Conservation (phyloP, 30 jellyfish, hydroid and myxozoan species). For the Catostylus mosaicus region DNA sequence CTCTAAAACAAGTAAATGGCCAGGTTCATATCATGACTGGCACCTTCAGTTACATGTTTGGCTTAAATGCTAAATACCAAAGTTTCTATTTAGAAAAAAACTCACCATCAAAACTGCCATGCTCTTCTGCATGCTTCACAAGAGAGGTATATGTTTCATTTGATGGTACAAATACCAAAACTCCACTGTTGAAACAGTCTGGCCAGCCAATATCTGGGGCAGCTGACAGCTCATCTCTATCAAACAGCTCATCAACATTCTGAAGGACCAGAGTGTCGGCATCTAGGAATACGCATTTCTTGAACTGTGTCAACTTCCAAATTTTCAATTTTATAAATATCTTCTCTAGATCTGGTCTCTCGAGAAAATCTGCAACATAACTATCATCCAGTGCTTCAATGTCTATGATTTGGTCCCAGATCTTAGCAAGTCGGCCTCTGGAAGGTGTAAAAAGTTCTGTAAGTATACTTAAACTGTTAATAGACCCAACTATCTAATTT, state of each 20-base stretch:
- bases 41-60: too few species aligned
- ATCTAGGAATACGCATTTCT: conserved; percentile 93
- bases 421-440: conserved; percentile 53
- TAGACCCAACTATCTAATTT: neutral
- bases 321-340: conserved; percentile 70
- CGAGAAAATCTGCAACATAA: conserved; percentile 43
- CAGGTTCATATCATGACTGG: neutral
- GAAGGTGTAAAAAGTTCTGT: neutral
- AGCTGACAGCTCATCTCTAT: conserved; percentile 89
- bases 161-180: conserved; percentile 88
- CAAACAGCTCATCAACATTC: conserved; percentile 91
- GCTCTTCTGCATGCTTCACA: conserved; percentile 67
- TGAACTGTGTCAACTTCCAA: conserved; percentile 89
- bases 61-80: too few species aligned
- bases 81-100: neutral
- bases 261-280: conserved; percentile 90
- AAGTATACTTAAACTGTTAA: too few species aligned
- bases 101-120: conserved; percentile 98
- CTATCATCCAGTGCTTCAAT: conserved; percentile 50
- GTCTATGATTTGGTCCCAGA: conserved; percentile 81
- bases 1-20: neutral
- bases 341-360: conserved; percentile 76
- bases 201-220: conserved; percentile 99
- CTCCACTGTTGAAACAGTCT: conserved; percentile 97
- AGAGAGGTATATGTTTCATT: conserved; percentile 77